Conservation (phyloP, 2,888 invertebrate genomes). For the Ophion slaviceki region DNA sequence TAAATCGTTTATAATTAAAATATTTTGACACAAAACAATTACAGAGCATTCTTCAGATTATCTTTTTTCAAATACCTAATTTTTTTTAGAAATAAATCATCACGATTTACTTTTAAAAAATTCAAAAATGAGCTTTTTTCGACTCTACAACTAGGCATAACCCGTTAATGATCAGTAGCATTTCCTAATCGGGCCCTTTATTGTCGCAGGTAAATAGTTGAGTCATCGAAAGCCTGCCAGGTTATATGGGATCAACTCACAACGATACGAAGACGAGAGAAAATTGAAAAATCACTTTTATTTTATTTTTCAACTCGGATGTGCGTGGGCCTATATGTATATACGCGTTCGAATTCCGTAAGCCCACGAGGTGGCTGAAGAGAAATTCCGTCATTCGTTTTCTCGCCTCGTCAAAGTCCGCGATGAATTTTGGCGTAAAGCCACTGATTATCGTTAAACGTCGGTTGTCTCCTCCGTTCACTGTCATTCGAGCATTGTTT, state of each 20-base stretch:
- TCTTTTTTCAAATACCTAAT: too few relatives aligned
- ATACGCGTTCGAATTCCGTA: constrained; percentile 13
- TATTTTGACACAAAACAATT: too few relatives aligned
- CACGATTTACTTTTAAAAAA: too few relatives aligned
- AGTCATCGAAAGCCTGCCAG: too few relatives aligned
- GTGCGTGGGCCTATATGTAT: constrained; percentile 17
- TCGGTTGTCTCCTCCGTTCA: constrained; percentile 10
- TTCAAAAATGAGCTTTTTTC: too few relatives aligned
- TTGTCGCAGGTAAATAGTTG: too few relatives aligned
- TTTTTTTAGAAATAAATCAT: too few relatives aligned
- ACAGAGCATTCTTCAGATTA: too few relatives aligned
- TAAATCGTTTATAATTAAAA: too few relatives aligned
- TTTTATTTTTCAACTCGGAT: neutral
- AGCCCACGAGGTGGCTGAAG: constrained; percentile 37
- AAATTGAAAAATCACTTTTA: neutral
- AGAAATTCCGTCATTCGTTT: constrained; percentile 60
- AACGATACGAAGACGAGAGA: neutral
- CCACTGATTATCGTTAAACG: constrained; percentile 60
- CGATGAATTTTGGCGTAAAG: constrained; percentile 58
- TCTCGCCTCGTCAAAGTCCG: constrained; percentile 59
- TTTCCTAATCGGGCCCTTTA: too few relatives aligned
- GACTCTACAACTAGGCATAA: too few relatives aligned
- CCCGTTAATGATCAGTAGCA: too few relatives aligned
- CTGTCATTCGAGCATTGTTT: neutral
- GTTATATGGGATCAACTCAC: neutral